These are phyloP conservation scores for Rotaria macrura DNA, from an alignment of 2,888 invertebrate genomes.

Conservation along the genomic window DNA sequence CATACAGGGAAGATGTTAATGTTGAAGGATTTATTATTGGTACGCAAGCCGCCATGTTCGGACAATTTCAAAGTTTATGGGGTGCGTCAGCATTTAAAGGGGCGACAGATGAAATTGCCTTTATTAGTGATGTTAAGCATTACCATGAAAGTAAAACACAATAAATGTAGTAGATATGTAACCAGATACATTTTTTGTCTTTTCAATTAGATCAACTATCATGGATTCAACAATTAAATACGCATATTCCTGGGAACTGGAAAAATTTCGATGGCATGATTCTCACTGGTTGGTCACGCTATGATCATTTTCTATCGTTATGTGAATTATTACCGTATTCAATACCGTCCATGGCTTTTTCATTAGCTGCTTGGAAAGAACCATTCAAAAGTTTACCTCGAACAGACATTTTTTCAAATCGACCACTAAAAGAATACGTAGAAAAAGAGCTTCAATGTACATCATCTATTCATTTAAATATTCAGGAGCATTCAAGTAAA, in stretches of 20 bases:
- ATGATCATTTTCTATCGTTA: conserved; percentile 51
- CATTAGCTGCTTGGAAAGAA: conserved; percentile 22
- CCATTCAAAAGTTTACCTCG: not conserved
- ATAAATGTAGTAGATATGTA: not conserved
- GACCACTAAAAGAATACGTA: not conserved
- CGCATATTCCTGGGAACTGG: not conserved
- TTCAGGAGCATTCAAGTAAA: not conserved
- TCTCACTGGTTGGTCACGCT: conserved; percentile 38
- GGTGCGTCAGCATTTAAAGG: conserved; percentile 30
- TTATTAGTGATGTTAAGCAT: conserved; percentile 25
- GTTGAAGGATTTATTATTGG: not conserved
- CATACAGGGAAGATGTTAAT: conserved; percentile 26
- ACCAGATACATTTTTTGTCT: not conserved
- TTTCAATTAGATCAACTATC: conserved; percentile 29
- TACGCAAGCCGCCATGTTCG: not conserved
- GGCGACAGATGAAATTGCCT: conserved; percentile 26
- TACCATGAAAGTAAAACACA: conserved; percentile 20
- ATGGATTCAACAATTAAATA: conserved; percentile 27
- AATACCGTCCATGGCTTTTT: conserved; percentile 48
- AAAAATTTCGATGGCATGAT: conserved; percentile 32
- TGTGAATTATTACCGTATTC: conserved; percentile 52
- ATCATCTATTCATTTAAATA: not conserved
- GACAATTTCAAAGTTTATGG: conserved; percentile 18
- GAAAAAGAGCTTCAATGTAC: not conserved
- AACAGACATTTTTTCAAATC: not conserved